phyloP scores from a whole-genome alignment of 2,888 invertebrate species.

The Catocala sponsa region DNA sequence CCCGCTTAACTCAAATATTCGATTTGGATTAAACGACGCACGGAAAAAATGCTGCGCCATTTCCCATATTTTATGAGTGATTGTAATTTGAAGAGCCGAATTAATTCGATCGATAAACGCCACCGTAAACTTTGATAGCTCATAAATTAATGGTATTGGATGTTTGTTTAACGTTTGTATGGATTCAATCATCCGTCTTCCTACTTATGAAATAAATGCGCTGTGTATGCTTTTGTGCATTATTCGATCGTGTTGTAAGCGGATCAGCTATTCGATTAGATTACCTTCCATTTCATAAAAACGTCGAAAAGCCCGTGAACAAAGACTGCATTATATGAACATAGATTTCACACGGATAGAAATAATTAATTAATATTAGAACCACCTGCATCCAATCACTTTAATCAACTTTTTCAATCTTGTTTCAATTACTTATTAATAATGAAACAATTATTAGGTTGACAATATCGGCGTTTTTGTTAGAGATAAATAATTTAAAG shows the following conservation, averaged over 20 bases:
- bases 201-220: not conserved
- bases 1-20: constrained; percentile 74
- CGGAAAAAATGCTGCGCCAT: constrained; percentile 57
- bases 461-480: too few relatives aligned
- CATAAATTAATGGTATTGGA: constrained; percentile 29
- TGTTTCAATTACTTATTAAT: too few relatives aligned
- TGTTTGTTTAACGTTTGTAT: constrained; percentile 3
- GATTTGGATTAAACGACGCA: constrained; percentile 76
- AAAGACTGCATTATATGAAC: too few relatives aligned
- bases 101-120: constrained; percentile 42
- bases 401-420: too few relatives aligned
- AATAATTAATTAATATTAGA: too few relatives aligned
- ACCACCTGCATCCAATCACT: too few relatives aligned
- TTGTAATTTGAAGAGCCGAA: constrained; percentile 47
- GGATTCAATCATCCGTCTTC: constrained; percentile 1
- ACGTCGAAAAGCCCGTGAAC: too few relatives aligned
- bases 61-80: constrained; percentile 45
- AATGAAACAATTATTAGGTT: too few relatives aligned
- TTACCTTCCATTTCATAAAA: not conserved
- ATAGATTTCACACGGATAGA: too few relatives aligned
- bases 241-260: not conserved
- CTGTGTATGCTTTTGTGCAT: not conserved
- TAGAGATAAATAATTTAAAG: too few relatives aligned
- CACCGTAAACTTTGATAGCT: constrained; percentile 36
- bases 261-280: not conserved